These are phyloP conservation scores for Steinernema hermaphroditum DNA, from an alignment of 2,888 invertebrate species.

Conservation along the genomic window DNA sequence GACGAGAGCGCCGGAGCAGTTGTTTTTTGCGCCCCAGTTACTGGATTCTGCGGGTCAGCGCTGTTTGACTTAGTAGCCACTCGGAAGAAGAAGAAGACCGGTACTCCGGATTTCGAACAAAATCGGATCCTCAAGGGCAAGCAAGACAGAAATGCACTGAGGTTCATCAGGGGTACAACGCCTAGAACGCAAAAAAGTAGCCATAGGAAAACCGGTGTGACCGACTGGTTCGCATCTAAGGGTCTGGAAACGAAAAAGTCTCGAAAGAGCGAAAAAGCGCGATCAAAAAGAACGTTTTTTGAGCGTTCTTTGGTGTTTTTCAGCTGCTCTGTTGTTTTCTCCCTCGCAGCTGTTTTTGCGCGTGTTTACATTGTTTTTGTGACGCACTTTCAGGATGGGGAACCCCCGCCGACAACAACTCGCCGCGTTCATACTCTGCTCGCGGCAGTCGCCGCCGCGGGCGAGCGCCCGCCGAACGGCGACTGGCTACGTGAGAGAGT, in stretches of 20 bases:
- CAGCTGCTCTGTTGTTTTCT: not conserved
- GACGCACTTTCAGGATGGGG: constrained; percentile 31
- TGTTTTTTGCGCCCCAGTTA: constrained; percentile 30
- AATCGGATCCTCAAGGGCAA: too few relatives aligned
- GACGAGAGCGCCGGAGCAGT: constrained; percentile 24
- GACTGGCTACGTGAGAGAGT: constrained; percentile 13
- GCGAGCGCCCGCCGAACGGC: not conserved
- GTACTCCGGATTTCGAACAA: too few relatives aligned
- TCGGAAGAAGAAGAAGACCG: not conserved
- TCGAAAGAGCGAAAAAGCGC: not conserved
- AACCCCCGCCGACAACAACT: constrained; percentile 13
- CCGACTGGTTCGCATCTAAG: too few relatives aligned
- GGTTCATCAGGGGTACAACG: too few relatives aligned
- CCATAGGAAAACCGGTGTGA: too few relatives aligned
- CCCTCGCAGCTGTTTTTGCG: constrained; percentile 26
- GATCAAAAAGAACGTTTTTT: not conserved
- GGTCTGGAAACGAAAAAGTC: not conserved
- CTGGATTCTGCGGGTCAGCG: constrained; percentile 16
- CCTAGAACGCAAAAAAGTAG: too few relatives aligned
- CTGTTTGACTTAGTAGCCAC: not conserved
- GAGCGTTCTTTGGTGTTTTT: constrained; percentile 10
- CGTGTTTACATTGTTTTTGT: constrained; percentile 17
- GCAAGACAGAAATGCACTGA: too few relatives aligned
- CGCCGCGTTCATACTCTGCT: constrained; percentile 23
- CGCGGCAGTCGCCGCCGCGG: constrained; percentile 12